Evolutionary conservation across 2,113 vertebrate genomes (phyloP).

Genomic region (Corythoichthys haematopterus): DNA sequence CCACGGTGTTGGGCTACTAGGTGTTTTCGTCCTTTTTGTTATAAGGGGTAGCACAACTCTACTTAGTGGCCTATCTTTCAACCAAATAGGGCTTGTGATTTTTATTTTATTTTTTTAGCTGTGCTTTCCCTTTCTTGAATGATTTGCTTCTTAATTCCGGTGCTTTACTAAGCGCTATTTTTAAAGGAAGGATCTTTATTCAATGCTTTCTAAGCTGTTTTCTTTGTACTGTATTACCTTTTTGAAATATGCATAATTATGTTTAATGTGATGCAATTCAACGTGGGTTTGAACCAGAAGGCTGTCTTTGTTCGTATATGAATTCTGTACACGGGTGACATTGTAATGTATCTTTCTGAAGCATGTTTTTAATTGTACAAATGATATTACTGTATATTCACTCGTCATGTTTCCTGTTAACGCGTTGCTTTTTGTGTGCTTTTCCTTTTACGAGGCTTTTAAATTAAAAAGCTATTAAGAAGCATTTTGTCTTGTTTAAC

Average conservation of each 20-base stretch:
- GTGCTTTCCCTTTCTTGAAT: constrained; percentile 3
- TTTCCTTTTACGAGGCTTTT: constrained; percentile 70
- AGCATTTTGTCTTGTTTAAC: background rate
- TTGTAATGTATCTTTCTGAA: constrained; percentile 71
- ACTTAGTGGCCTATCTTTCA: constrained; percentile 64
- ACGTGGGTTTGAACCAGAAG: constrained; percentile 54
- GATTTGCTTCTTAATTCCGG: constrained; percentile 36
- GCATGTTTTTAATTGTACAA: constrained; percentile 77
- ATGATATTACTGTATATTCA: constrained; percentile 54
- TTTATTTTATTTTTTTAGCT: constrained; percentile 15
- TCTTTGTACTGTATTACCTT: constrained; percentile 59
- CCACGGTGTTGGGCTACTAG: constrained; percentile 36
- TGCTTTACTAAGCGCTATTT: constrained; percentile 43
- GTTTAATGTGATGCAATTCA: constrained; percentile 53
- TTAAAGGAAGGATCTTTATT: constrained; percentile 44
- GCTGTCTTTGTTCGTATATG: constrained; percentile 52
- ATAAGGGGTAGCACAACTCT: constrained; percentile 57
- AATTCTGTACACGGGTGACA: constrained; percentile 57
- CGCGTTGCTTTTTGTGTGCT: constrained; percentile 67
- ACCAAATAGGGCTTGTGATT: constrained; percentile 62
- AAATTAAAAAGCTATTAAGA: constrained; percentile 69
- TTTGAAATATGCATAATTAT: constrained; percentile 60
- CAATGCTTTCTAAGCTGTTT: constrained; percentile 44
- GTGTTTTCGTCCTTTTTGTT: constrained; percentile 16
- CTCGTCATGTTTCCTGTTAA: constrained; percentile 64